A percentile compares a stretch with the other conserved stretches of the same genome.
These are phyloP conservation scores for Andrena fulva DNA, from an alignment of 2,888 invertebrate genomes.

Conservation along the genomic window DNA sequence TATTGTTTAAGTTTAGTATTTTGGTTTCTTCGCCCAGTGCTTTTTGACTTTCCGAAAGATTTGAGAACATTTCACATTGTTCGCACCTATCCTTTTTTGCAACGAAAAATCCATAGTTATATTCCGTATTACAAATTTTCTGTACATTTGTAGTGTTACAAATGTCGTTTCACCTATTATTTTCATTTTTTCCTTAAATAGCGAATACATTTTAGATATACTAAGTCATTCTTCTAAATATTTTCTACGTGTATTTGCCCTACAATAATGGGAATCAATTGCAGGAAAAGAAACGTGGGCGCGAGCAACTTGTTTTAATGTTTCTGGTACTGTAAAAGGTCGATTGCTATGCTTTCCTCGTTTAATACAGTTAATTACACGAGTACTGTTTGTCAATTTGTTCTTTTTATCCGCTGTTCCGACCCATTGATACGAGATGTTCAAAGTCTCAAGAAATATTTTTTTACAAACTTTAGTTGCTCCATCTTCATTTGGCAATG, in stretches of 20 bases:
- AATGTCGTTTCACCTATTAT: neutral
- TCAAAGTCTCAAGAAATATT: neutral
- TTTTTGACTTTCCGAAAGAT: neutral
- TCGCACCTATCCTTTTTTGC: neutral
- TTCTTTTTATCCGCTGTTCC: neutral
- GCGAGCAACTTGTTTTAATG: neutral
- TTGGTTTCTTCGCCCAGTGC: neutral
- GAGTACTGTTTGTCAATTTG: neutral
- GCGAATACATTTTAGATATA: neutral
- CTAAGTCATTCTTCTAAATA: neutral
- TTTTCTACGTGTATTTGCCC: neutral
- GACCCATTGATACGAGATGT: neutral
- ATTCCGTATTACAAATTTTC: neutral
- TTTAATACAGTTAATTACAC: neutral
- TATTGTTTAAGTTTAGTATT: neutral
- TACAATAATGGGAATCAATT: neutral
- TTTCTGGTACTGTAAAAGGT: neutral
- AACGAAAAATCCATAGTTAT: neutral
- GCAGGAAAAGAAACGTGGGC: neutral
- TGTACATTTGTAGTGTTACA: neutral
- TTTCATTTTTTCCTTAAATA: slow-evolving; percentile 1
- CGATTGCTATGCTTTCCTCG: neutral
- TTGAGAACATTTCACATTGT: neutral
- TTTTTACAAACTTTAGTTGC: neutral
- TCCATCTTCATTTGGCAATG: neutral